Percentiles rank a stretch among this genome's conserved stretches.
Conservation (phyloP, 2,113 vertebrate species). For the Procavia capensis region DNA sequence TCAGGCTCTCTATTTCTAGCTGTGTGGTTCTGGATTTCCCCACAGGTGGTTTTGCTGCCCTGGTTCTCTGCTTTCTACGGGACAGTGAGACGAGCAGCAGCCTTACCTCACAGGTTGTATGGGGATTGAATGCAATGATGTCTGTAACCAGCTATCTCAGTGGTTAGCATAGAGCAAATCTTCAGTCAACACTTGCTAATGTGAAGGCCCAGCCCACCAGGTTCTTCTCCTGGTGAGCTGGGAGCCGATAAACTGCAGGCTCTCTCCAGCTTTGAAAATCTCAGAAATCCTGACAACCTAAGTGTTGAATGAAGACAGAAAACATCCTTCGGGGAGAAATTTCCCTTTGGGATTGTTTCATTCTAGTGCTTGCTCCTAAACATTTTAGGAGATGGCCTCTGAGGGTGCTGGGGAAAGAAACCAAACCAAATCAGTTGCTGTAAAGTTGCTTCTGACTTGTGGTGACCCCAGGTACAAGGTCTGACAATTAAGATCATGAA, state of each 20-base stretch:
- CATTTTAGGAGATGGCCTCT: not conserved
- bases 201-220: accelerated
- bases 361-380: no score
- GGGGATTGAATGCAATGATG: not conserved
- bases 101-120: not conserved
- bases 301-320: not conserved
- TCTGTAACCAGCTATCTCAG: no score
- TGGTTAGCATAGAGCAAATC: accelerated
- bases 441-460: not conserved
- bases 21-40: not conserved
- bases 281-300: not conserved
- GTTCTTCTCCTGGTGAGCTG: not conserved
- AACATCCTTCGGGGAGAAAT: not conserved
- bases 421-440: not conserved
- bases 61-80: not conserved
- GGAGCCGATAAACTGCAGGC: not conserved
- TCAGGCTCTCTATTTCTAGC: accelerated
- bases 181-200: accelerated
- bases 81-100: not conserved
- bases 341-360: not conserved
- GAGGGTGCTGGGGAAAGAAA: not conserved
- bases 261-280: not conserved
- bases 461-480: not conserved
- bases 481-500: no score
- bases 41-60: not conserved